phyloP scores from a whole-genome alignment of 1,140 invertebrate species.

The Batillaria attramentaria region DNA sequence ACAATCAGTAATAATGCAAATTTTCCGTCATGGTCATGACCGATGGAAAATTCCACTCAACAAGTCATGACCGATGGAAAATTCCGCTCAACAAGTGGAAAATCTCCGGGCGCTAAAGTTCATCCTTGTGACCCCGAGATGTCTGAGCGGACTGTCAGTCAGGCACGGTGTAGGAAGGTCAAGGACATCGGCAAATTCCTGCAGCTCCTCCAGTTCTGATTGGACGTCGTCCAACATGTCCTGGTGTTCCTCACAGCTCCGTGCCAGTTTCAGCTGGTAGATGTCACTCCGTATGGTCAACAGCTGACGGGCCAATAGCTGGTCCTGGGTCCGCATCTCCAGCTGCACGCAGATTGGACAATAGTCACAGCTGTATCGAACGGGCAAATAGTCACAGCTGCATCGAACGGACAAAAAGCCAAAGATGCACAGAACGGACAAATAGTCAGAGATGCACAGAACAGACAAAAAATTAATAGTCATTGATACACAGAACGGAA shows the following conservation, averaged over 20 bases:
- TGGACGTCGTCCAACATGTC: slow-evolving; percentile 65
- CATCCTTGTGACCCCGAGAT: slow-evolving; percentile 64
- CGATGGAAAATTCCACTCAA: too few species aligned
- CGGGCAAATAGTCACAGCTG: background rate
- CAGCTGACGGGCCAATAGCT: slow-evolving; percentile 60
- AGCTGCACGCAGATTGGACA: slow-evolving; percentile 42
- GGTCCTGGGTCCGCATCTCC: slow-evolving; percentile 64
- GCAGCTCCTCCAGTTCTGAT: slow-evolving; percentile 62
- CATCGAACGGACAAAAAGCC: background rate
- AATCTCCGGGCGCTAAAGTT: slow-evolving; percentile 64
- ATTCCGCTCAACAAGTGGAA: slow-evolving; percentile 63
- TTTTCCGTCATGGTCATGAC: too few species aligned
- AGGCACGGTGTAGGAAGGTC: slow-evolving; percentile 55
- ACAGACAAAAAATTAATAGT: background rate
- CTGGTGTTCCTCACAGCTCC: slow-evolving; percentile 61
- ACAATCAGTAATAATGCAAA: too few species aligned
- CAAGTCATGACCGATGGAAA: too few species aligned
- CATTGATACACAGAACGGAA: background rate
- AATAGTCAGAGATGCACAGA: background rate
- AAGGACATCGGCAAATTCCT: slow-evolving; percentile 58
- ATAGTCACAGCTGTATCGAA: background rate
- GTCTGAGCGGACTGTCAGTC: slow-evolving; percentile 57
- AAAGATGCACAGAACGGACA: background rate
- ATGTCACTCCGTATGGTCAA: slow-evolving; percentile 63
- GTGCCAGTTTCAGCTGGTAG: slow-evolving; percentile 58